Base-by-base conservation (phyloP, 2,888 invertebrate species). In the Quadroppia sp. region DNA sequence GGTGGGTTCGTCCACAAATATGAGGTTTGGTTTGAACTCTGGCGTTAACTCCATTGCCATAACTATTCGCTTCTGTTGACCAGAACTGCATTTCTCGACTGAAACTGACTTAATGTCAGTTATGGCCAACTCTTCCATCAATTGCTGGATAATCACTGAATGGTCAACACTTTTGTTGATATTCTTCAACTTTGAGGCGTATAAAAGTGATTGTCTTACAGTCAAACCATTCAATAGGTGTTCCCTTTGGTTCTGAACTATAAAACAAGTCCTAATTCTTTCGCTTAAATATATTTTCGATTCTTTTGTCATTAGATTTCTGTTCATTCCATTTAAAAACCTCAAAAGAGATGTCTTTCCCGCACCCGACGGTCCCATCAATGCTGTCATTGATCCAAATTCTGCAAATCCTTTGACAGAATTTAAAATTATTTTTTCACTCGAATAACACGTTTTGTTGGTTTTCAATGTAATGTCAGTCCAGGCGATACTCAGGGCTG, bases 81-180 rank as follows among this genome's bases (percentile, higher is more conserved):
- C 59, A 15, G 30, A 59, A 59, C 59, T 59, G 30, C 59, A 59
- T 59, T 59, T 59, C 13, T 30, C 30, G 3, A 59, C 3, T n/a
- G 3, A 4, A 13, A 28, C 20, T 15, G 3, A n/a, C 15, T 30
- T 59, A 1, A 59, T 30, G 30, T 59, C 59, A 30, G 59, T 59
- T 15, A 59, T 25, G 25, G 59, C 59, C 59, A 59, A 59, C 59
- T 59, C 59, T 25, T 59, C 17, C 59, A 59, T 59, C 59, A 59
- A 15, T 7, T 4, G 4, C 36, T 15, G 6, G 59, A 15, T 30
- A 4, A 11, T 59, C 13, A 30, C 6, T 13, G 28, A 1, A 30
- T 59, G 59, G 50, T 50, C 50, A 50, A 50, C 11, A 20, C 20
- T 20, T 20, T 50, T 50, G 3, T 23, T 23, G 11, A 7, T 28